Evolutionary conservation across 2,797 vertebrate species (phyloP).

Genomic region (Buphagus erythrorhynchus): DNA sequence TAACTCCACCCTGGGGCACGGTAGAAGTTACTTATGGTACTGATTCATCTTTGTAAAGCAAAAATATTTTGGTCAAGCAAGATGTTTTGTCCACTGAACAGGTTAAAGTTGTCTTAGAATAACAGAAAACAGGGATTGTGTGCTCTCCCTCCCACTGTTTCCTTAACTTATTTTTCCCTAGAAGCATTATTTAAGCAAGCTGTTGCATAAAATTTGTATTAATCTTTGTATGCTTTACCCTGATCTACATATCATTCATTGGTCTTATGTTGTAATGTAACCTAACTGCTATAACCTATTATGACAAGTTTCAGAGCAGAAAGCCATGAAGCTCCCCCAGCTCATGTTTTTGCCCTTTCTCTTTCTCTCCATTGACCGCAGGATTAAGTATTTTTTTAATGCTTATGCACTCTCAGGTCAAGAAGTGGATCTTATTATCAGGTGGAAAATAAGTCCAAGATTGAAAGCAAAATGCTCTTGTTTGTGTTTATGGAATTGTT

Average conservation of each 20-base stretch:
- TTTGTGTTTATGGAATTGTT: conserved; percentile 37
- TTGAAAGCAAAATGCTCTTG: not conserved
- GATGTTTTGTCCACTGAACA: not conserved
- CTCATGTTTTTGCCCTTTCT: not conserved
- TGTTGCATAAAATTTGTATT: not conserved
- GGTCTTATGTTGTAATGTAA: not conserved
- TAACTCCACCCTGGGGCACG: conserved; percentile 6
- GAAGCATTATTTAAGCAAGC: conserved; percentile 18
- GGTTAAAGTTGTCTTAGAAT: not conserved
- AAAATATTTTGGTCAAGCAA: not conserved
- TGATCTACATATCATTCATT: not conserved
- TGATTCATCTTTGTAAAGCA: not conserved
- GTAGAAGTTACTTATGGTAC: conserved; percentile 7
- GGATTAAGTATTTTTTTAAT: conserved; percentile 10
- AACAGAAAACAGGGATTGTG: not conserved
- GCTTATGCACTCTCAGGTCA: not conserved
- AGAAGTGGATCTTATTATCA: conserved; percentile 5
- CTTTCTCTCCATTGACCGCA: not conserved
- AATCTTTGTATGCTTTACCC: not conserved
- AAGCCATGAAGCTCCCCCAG: not conserved
- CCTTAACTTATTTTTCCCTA: not conserved
- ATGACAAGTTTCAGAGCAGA: not conserved
- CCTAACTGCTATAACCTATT: not conserved
- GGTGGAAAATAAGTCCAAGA: not conserved
- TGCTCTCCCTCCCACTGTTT: not conserved